Conservation (phyloP, 2,113 vertebrate genomes). For the Brienomyrus brachyistius region DNA sequence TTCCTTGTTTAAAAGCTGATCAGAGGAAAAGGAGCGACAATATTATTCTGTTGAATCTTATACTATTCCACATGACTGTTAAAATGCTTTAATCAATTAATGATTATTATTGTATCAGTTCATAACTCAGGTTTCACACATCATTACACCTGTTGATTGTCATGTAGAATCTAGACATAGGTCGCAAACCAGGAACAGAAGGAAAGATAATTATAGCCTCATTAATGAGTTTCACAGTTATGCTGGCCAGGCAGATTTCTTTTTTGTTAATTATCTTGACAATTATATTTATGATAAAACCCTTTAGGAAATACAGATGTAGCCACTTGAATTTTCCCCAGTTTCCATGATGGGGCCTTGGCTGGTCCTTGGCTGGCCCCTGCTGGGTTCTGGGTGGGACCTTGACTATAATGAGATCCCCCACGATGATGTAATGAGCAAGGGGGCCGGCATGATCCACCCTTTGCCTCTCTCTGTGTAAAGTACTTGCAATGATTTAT, state of each 20-base stretch:
- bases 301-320: neutral
- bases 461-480: too few relatives aligned
- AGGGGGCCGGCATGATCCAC: too few relatives aligned
- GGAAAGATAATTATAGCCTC: neutral
- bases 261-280: neutral
- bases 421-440: too few relatives aligned
- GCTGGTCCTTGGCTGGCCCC: too few relatives aligned
- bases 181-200: neutral
- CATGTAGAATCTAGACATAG: neutral
- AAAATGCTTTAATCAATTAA: neutral
- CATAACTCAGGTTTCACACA: neutral
- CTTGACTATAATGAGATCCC: too few relatives aligned
- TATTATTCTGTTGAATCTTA: neutral
- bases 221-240: neutral
- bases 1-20: neutral
- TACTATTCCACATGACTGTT: neutral
- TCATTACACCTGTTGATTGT: neutral
- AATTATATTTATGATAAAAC: neutral
- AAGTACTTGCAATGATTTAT: too few relatives aligned
- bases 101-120: neutral
- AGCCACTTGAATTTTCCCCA: too few relatives aligned
- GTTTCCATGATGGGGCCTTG: too few relatives aligned
- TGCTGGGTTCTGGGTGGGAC: too few relatives aligned
- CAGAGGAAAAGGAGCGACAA: neutral
- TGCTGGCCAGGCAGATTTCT: neutral